These are phyloP conservation scores for Elanoides forficatus DNA, from an alignment of 2,113 vertebrate species.

Conservation along the genomic window DNA sequence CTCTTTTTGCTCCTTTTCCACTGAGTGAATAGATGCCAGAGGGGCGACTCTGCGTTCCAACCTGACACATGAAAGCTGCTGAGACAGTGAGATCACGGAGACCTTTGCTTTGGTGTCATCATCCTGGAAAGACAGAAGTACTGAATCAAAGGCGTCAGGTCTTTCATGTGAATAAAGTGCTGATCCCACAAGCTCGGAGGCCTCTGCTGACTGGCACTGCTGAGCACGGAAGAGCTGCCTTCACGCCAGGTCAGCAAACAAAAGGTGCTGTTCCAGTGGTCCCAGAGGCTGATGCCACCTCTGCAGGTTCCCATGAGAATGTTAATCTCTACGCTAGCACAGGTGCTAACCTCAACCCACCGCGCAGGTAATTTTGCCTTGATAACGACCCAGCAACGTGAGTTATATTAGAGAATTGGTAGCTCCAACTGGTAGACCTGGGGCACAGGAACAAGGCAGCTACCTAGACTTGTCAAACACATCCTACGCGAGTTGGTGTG, in stretches of 20 bases:
- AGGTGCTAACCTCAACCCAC: background rate
- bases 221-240: background rate
- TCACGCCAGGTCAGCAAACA: constrained; percentile 7
- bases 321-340: background rate
- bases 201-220: constrained; percentile 23
- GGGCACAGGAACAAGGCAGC: background rate
- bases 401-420: background rate
- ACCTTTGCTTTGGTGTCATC: constrained; percentile 58
- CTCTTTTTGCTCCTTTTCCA: constrained; percentile 21
- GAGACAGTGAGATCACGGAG: constrained; percentile 46
- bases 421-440: background rate
- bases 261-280: constrained; percentile 7
- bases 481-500: fast-evolving
- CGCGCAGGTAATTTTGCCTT: background rate
- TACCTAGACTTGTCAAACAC: background rate
- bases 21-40: constrained; percentile 28
- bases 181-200: constrained; percentile 10
- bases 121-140: constrained; percentile 47
- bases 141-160: constrained; percentile 27
- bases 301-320: background rate
- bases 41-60: background rate
- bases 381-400: background rate
- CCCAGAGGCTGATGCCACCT: background rate
- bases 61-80: constrained; percentile 22
- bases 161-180: constrained; percentile 56